phyloP scores from a whole-genome alignment of 2,888 invertebrate species.

The Cheiracanthium punctorium region DNA sequence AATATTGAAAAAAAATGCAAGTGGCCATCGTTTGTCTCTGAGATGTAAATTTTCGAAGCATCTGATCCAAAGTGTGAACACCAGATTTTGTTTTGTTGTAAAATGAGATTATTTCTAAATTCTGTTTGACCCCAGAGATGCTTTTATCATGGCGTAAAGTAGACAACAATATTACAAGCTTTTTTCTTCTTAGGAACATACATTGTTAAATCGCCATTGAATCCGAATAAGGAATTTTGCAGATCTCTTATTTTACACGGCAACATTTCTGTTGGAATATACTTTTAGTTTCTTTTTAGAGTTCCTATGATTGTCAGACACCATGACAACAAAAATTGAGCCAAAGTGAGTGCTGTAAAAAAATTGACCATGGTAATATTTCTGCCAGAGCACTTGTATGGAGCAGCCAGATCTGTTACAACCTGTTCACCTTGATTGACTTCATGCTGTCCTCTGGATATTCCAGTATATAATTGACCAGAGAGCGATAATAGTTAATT shows the following conservation, averaged over 20 bases:
- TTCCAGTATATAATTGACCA: not conserved
- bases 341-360: not conserved
- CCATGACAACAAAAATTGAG: not conserved
- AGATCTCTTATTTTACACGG: not conserved
- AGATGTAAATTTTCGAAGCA: too few relatives aligned
- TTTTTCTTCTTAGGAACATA: not conserved
- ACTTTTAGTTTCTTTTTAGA: not conserved
- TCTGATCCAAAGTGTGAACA: too few relatives aligned
- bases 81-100: too few relatives aligned
- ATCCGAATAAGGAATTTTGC: not conserved
- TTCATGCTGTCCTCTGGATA: not conserved
- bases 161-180: not conserved
- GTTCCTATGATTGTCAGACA: too few relatives aligned
- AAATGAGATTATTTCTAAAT: too few relatives aligned
- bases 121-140: not conserved
- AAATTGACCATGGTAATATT: not conserved
- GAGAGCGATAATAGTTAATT: not conserved
- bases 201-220: not conserved
- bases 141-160: not conserved
- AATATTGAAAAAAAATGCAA: too few relatives aligned
- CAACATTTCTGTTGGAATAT: not conserved
- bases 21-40: too few relatives aligned
- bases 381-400: not conserved
- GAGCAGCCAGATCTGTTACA: not conserved
- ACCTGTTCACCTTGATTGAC: not conserved